Conservation (phyloP, 2,797 vertebrate genomes). For the Chloroceryle inda region DNA sequence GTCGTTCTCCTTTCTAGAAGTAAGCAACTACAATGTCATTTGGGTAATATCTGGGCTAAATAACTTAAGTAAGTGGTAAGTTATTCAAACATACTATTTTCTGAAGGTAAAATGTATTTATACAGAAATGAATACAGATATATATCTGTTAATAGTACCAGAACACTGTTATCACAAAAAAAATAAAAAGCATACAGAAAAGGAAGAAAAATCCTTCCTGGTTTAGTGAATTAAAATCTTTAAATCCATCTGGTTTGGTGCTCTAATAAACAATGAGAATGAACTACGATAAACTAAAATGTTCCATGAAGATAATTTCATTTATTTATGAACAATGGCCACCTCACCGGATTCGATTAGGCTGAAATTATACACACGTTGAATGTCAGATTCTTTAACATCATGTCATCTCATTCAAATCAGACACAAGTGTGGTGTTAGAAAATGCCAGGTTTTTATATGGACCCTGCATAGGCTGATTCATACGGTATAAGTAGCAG, state of each 20-base stretch:
- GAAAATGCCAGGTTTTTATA: background rate
- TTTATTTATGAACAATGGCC: background rate
- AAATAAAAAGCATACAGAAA: background rate
- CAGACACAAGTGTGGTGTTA: background rate
- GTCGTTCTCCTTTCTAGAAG: background rate
- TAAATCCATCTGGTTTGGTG: background rate
- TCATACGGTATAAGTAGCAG: background rate
- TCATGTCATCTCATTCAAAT: background rate
- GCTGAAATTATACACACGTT: background rate
- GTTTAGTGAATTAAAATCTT: background rate
- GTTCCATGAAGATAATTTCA: background rate
- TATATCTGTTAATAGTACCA: background rate
- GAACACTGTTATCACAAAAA: background rate
- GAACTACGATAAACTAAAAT: background rate
- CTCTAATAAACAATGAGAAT: background rate
- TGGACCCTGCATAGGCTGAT: background rate
- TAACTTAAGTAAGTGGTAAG: background rate
- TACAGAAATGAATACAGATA: background rate
- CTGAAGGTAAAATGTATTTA: background rate
- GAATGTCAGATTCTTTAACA: background rate
- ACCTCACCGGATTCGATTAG: background rate
- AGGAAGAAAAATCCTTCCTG: background rate
- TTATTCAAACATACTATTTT: background rate
- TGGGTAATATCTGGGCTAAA: background rate
- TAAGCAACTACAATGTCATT: background rate